Conservation (phyloP, 2,888 invertebrate species). For the Caenorhabditis japonica region DNA sequence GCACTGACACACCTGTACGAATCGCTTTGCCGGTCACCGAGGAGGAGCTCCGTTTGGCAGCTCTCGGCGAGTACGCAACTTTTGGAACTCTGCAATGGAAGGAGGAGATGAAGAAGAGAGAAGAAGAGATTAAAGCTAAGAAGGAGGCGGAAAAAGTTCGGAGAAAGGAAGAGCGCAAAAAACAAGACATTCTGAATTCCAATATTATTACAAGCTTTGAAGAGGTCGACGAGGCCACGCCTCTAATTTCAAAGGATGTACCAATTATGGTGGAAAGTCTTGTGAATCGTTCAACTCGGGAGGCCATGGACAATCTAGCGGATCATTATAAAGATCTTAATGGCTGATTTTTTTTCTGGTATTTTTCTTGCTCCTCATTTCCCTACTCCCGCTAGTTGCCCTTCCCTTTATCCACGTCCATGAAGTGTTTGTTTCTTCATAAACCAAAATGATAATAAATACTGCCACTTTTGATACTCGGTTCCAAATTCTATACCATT, state of each 20-base stretch:
- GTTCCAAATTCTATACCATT: too few relatives aligned
- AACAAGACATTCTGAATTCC: too few relatives aligned
- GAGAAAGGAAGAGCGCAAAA: not conserved
- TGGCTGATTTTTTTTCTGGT: too few relatives aligned
- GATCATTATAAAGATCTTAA: not conserved
- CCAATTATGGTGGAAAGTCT: slow-evolving; percentile 30
- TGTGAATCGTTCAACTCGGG: slow-evolving; percentile 22
- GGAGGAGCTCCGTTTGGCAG: slow-evolving; percentile 33
- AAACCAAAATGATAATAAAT: too few relatives aligned
- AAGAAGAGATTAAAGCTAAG: not conserved
- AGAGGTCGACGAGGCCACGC: slow-evolving; percentile 6
- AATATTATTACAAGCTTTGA: too few relatives aligned
- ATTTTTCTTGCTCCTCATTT: not conserved
- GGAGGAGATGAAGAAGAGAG: not conserved
- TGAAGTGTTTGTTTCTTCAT: not conserved
- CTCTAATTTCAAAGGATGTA: slow-evolving; percentile 13
- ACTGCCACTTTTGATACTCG: too few relatives aligned
- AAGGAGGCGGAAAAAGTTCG: not conserved
- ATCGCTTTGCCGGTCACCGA: slow-evolving; percentile 35
- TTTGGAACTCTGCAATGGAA: slow-evolving; percentile 6
- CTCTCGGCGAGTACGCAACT: slow-evolving; percentile 20
- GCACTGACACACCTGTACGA: slow-evolving; percentile 24
- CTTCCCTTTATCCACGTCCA: not conserved
- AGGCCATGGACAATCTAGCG: slow-evolving; percentile 31
- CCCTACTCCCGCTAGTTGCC: not conserved